These are phyloP conservation scores for Candidula unifasciata DNA, from an alignment of 2,888 invertebrate species.

Conservation along the genomic window DNA sequence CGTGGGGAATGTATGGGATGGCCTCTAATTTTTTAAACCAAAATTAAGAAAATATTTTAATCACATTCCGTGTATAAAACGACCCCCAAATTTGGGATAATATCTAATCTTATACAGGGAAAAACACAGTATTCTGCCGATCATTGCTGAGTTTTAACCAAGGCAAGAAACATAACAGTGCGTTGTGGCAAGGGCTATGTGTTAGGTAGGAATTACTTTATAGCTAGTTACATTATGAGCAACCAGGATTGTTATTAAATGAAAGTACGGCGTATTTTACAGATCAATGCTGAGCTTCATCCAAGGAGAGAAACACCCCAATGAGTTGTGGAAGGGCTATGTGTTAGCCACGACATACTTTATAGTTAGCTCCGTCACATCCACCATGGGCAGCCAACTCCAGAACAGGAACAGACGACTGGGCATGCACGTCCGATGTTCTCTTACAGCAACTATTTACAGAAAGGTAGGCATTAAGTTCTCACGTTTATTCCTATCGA, in stretches of 20 bases:
- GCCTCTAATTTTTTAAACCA: no score
- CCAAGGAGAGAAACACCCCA: slow-evolving; percentile 2
- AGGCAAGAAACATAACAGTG: slow-evolving; percentile 9
- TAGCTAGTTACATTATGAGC: slow-evolving; percentile 31
- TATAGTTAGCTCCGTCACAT: slow-evolving; percentile 36
- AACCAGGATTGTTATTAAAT: no score
- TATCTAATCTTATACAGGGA: no score
- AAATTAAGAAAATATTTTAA: no score
- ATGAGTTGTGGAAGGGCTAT: slow-evolving; percentile 43
- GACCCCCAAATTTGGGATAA: no score
- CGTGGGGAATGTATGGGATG: no score
- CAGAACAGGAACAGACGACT: slow-evolving; percentile 37
- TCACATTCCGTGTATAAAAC: no score
- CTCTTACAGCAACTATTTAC: slow-evolving; percentile 44
- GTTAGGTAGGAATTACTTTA: slow-evolving; percentile 34
- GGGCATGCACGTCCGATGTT: slow-evolving; percentile 44
- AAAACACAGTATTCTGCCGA: no score
- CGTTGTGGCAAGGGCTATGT: slow-evolving; percentile 44
- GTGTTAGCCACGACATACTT: slow-evolving; percentile 38
- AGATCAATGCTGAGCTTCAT: slow-evolving; percentile 38
- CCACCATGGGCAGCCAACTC: slow-evolving; percentile 27
- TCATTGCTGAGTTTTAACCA: slow-evolving; percentile 30
- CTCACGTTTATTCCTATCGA: no score
- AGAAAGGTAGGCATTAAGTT: no score
- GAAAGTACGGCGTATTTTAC: no score